Evolutionary conservation across 2,113 vertebrate species (phyloP).

Genomic region (Paradisaea rubra): DNA sequence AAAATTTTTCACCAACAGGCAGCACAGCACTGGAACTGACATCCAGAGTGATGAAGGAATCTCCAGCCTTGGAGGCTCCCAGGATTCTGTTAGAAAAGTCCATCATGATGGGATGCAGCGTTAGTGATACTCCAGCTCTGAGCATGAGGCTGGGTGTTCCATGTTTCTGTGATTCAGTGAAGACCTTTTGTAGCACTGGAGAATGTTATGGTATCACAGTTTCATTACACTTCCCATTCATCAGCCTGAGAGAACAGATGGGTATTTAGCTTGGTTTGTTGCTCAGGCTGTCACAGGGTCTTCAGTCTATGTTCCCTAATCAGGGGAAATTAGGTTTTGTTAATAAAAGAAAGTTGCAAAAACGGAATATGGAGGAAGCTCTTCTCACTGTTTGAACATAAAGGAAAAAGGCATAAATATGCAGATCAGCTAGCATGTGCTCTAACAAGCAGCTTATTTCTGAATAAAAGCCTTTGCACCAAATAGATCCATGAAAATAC

Average conservation of each 20-base stretch:
- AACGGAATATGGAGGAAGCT: neutral
- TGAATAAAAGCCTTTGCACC: neutral
- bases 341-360: neutral
- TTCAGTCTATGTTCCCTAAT: neutral
- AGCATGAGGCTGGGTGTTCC: neutral
- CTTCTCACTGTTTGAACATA: neutral
- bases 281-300: neutral
- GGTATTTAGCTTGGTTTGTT: neutral
- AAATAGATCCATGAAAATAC: neutral
- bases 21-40: neutral
- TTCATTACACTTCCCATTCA: neutral
- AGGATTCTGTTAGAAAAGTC: neutral
- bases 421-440: neutral
- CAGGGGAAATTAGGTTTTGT: neutral
- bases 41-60: neutral
- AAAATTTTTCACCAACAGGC: neutral
- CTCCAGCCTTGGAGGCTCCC: neutral
- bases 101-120: neutral
- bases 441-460: neutral
- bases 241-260: neutral
- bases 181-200: neutral
- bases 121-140: neutral
- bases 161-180: neutral
- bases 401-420: neutral
- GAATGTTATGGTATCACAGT: neutral